Evolutionary conservation across 2,113 vertebrate species (phyloP), one percentile per base, ranked within the genome.

Genomic region (Leptocoma aspasia): DNA sequence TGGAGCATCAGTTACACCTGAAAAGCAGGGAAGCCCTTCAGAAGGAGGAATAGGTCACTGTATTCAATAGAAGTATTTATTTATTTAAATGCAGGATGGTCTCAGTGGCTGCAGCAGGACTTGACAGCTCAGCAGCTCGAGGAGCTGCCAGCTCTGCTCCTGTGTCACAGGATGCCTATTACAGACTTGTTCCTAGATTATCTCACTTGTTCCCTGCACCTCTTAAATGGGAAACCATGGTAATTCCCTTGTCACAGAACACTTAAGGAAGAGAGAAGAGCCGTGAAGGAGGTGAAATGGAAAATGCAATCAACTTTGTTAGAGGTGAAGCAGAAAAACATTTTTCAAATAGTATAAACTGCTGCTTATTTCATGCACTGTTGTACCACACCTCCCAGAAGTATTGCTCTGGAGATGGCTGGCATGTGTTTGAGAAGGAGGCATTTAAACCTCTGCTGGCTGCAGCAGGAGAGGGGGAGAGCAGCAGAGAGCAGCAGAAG

Each of bases 271-370:
- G 92, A 81, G 90, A 80, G 63, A 53, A 86, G 86, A 95, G 85
- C 66, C 2, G 5, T 87, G 90, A 95, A 92, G 94, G 80, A 95
- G 77, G 82, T 96, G 92, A 96, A 86, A 95, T 37, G 88, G 96
- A 96, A 95, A 90, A 93, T 49, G 81, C 83, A 79, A 93, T 92
- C 90, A 86, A 9, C 69, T 94, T 94, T 63, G 87, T 81, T 77
- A 60, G 92, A 96, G 95, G 70, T 81, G 93, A 96, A 95, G 92
- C 89, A 95, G 89, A 95, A 97, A 83, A 93, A 41, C 66, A 79
- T 82, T 96, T 89, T 66, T 77, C 90, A 69, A 50, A 52, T 63
- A 60, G 70, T 78, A 70, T 91, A 75, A 90, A 71, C 80, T 54
- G 72, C 61, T 5, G 11, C 68, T 92, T 88, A 54, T 78, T 91